Percentiles rank a stretch among this genome's conserved stretches.
Evolutionary conservation across 2,888 invertebrate species (phyloP).

Genomic region (Xanthia togata): DNA sequence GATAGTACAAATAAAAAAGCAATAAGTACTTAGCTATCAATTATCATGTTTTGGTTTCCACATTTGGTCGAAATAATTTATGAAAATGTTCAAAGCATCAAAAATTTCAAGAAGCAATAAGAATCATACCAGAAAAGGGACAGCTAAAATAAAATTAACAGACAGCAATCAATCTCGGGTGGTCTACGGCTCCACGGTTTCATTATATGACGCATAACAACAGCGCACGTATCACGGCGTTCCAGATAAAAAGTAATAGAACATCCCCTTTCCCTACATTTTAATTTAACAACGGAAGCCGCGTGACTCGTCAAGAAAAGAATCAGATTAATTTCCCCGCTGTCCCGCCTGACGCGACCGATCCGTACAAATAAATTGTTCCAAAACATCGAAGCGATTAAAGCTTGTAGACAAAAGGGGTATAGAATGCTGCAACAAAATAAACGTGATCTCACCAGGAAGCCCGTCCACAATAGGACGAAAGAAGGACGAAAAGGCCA

Average conservation of each 20-base stretch:
- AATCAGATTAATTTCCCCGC: constrained; percentile 85
- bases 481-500: constrained; percentile 78
- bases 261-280: constrained; percentile 82
- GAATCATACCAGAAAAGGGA: constrained; percentile 43
- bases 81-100: constrained; percentile 24
- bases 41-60: constrained; percentile 7
- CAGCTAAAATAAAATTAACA: constrained; percentile 71
- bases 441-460: constrained; percentile 86
- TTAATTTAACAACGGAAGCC: constrained; percentile 88
- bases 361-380: constrained; percentile 81
- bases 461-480: constrained; percentile 78
- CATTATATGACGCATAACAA: constrained; percentile 71
- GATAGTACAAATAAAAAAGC: constrained; percentile 4
- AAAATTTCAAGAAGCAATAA: constrained; percentile 49
- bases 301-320: constrained; percentile 86
- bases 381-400: constrained; percentile 74
- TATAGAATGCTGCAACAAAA: constrained; percentile 72
- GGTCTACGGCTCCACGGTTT: constrained; percentile 75
- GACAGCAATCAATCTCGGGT: constrained; percentile 74
- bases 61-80: constrained; percentile 5
- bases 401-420: constrained; percentile 79
- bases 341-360: constrained; percentile 72
- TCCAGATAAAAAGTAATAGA: constrained; percentile 78
- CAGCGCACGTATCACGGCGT: constrained; percentile 69
- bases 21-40: not conserved